These are phyloP conservation scores for Tetraodon nigroviridis DNA, from an alignment of 2,113 vertebrate genomes.

Conservation along the genomic window DNA sequence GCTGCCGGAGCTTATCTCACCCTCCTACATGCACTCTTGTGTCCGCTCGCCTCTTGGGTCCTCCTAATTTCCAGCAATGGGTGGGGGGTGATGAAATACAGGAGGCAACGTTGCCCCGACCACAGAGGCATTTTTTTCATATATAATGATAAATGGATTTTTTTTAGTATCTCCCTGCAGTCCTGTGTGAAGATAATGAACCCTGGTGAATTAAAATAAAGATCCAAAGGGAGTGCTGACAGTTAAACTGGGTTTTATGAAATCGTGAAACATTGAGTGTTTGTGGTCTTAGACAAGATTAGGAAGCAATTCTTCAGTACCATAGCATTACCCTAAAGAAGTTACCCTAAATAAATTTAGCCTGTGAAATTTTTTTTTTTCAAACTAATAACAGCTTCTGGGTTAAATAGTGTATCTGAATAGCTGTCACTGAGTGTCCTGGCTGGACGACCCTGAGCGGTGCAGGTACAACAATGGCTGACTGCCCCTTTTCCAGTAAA, in stretches of 20 bases:
- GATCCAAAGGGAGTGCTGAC: slow-evolving; percentile 6
- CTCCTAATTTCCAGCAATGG: slow-evolving; percentile 22
- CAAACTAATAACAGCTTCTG: too few species aligned
- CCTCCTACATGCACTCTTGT: slow-evolving; percentile 12
- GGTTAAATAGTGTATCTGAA: too few species aligned
- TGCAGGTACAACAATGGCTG: too few species aligned
- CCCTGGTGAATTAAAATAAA: slow-evolving; percentile 43
- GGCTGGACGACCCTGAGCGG: too few species aligned
- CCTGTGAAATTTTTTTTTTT: too few species aligned
- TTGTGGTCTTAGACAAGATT: slow-evolving; percentile 1
- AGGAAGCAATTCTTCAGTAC: too few species aligned
- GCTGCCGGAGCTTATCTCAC: slow-evolving; percentile 17
- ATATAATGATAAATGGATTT: slow-evolving; percentile 40
- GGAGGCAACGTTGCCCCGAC: slow-evolving; percentile 17
- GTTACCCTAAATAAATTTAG: too few species aligned
- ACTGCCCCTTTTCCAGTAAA: too few species aligned
- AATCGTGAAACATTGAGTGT: slow-evolving; percentile 25
- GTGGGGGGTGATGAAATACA: slow-evolving; percentile 15
- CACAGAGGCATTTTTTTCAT: slow-evolving; percentile 17
- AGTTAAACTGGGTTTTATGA: slow-evolving; percentile 31
- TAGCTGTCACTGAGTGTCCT: too few species aligned
- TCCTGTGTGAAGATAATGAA: slow-evolving; percentile 17
- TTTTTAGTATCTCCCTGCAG: slow-evolving; percentile 18
- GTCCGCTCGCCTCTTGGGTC: slow-evolving; percentile 7
- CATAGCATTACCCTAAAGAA: too few species aligned